Conservation (phyloP, 92 coral and sea anemone species). For the Siderastrea siderea region DNA sequence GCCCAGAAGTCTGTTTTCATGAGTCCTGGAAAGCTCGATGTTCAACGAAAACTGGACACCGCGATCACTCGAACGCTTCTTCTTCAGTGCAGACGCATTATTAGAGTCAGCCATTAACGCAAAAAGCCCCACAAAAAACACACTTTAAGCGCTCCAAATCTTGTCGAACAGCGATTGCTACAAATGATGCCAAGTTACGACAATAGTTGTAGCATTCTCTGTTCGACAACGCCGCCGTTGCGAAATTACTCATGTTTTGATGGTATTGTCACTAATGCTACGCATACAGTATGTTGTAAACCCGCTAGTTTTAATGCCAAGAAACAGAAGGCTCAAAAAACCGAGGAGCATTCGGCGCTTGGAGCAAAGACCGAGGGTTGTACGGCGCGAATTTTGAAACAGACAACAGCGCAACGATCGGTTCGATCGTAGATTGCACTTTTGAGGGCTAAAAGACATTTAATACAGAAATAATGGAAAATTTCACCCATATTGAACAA, state of each 20-base stretch:
- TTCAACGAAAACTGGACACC: not conserved
- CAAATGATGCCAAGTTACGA: not conserved
- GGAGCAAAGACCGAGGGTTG: no score
- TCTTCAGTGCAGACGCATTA: not conserved
- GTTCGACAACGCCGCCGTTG: not conserved
- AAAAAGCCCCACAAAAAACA: not conserved
- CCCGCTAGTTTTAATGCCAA: not conserved
- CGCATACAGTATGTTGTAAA: not conserved
- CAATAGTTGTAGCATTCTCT: not conserved
- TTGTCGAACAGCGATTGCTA: not conserved
- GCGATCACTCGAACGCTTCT: not conserved
- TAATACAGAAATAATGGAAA: not conserved
- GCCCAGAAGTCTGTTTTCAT: not conserved
- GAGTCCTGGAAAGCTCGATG: not conserved
- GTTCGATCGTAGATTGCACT: not conserved
- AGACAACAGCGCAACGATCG: no score
- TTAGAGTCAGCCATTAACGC: not conserved
- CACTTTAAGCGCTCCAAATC: not conserved
- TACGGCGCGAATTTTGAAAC: no score
- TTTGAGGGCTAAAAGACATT: not conserved
- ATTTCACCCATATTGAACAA: no score
- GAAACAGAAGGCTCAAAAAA: not conserved
- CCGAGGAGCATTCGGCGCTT: not conserved
- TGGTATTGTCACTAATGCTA: not conserved
- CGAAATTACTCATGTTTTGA: not conserved